These are phyloP conservation scores for Rynchops niger DNA, from an alignment of 2,113 vertebrate genomes.

Conservation along the genomic window DNA sequence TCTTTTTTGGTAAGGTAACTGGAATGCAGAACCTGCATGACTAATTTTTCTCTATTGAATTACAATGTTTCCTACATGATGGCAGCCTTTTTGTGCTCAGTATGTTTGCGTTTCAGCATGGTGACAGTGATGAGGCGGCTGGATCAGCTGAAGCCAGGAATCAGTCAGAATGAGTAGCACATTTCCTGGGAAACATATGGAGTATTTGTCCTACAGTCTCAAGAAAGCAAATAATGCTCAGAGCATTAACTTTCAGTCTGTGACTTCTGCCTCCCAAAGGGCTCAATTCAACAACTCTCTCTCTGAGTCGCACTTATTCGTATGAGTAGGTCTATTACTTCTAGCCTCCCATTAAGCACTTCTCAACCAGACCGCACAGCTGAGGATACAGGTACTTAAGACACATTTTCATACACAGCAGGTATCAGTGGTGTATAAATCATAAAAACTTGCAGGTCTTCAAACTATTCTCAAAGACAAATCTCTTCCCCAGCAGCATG, in stretches of 20 bases:
- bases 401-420: not conserved
- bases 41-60: not conserved
- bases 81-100: not conserved
- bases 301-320: not conserved
- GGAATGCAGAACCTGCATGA: not conserved
- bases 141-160: not conserved
- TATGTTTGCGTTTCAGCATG: not conserved
- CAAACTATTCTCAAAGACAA: not conserved
- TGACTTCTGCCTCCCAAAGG: not conserved
- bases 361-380: not conserved
- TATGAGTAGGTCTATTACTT: not conserved
- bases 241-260: constrained; percentile 16
- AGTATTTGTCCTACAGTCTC: not conserved
- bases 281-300: not conserved
- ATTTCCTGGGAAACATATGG: constrained; percentile 23
- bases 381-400: not conserved
- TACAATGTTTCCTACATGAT: not conserved
- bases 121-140: not conserved
- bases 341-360: not conserved
- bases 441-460: not conserved
- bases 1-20: not conserved
- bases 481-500: not conserved
- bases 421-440: not conserved
- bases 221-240: not conserved
- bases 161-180: not conserved